phyloP scores from a whole-genome alignment of 1,140 invertebrate species.

The Lasioglossum albipes region DNA sequence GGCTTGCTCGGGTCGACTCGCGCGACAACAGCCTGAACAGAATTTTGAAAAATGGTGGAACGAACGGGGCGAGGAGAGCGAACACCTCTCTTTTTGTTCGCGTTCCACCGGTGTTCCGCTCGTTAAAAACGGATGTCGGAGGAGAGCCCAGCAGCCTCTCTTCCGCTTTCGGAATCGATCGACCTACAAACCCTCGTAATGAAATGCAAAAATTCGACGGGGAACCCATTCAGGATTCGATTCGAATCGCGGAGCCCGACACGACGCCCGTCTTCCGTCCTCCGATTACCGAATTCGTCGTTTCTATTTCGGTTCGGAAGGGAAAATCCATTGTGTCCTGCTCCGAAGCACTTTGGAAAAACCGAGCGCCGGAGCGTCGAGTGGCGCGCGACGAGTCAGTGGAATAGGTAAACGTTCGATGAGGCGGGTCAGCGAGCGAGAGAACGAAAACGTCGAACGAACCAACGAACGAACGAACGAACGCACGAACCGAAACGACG shows the following conservation, averaged over 20 bases:
- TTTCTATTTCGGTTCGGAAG: no score
- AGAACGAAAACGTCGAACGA: background rate
- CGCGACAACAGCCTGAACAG: no score
- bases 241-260: slow-evolving; percentile 6
- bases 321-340: no score
- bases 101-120: no score
- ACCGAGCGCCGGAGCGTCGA: no score
- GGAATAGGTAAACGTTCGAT: background rate
- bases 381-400: background rate
- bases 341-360: no score
- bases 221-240: slow-evolving; percentile 49
- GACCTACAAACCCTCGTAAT: slow-evolving; percentile 42
- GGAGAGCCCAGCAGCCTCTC: background rate
- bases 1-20: no score
- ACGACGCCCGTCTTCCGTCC: background rate
- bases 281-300: no score
- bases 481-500: background rate
- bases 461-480: background rate
- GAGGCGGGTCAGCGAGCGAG: background rate
- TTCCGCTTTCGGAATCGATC: background rate
- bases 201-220: slow-evolving; percentile 30
- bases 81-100: no score
- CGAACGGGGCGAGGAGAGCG: no score
- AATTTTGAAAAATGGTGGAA: no score
- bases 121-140: no score